Evolutionary conservation across 2,888 invertebrate species (phyloP), one percentile per base, ranked within the genome.

Genomic region (Myopa testacea): DNA sequence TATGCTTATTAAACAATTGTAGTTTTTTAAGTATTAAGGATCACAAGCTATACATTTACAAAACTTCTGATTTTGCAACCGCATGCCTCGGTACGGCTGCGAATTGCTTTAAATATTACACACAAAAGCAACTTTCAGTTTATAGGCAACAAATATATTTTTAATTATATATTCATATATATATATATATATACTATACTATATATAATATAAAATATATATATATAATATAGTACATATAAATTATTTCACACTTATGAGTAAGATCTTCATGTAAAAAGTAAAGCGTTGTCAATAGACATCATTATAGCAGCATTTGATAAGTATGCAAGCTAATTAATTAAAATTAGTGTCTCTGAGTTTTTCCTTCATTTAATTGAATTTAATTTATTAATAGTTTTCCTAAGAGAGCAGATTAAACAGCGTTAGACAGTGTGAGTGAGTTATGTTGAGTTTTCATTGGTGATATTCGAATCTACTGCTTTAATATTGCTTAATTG

Each of bases 41-140:
- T 86, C 86, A 87, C 85, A 86, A 86, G 86, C 86, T 84, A 81
- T 81, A 85, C 86, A 86, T 86, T 84, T 85, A 84, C 84, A 84
- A 83, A 82, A 80, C 75, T 58, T 52, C 16, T 73, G 34, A 52
- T 74, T 69, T 69, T 69, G 7, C 37, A 52, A 70, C 50, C 55
- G 37, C 69, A 70, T 76, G 45, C 62, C 45, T 70, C 55, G 58
- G 62, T 19, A 10, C 62, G 62, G 26, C 65, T 16, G 8, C 63
- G 60, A 37, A 52, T 50, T 74, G n/a, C 6, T 58, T 68, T 60
- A 74, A 62, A 69, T 76, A 63, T 69, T 69, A 69, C 84, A 84
- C 83, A 85, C 83, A 85, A 85, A 85, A 85, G 85, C 84, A 82
- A 85, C 80, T 65, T 72, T 75, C 63, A 72, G 12, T 76, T 65